Conservation (phyloP, 2,888 invertebrate genomes). For the Mantis religiosa region DNA sequence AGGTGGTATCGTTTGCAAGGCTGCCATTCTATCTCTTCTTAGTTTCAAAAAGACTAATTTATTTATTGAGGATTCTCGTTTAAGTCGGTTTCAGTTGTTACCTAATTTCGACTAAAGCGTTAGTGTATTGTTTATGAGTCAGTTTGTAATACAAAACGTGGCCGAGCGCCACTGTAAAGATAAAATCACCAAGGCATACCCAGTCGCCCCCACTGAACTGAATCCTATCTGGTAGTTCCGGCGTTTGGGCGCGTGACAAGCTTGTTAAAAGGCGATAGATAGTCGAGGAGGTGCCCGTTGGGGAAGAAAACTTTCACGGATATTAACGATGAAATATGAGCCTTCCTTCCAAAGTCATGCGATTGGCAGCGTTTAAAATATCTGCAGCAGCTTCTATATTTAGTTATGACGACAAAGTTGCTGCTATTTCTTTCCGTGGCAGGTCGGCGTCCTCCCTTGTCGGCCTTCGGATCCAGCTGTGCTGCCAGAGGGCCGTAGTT, state of each 20-base stretch:
- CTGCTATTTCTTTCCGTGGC: background rate
- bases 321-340: background rate
- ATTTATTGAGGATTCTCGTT: too few relatives aligned
- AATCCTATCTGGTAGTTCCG: background rate
- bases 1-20: too few relatives aligned
- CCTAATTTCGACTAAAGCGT: too few relatives aligned
- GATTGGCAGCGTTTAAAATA: background rate
- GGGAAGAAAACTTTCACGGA: background rate
- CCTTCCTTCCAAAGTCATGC: background rate
- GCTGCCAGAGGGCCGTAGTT: background rate
- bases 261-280: background rate
- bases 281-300: background rate
- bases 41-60: too few relatives aligned
- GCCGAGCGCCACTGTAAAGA: background rate
- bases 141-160: too few relatives aligned
- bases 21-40: too few relatives aligned
- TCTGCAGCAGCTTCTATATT: background rate
- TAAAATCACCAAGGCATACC: background rate
- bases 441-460: background rate
- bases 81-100: too few relatives aligned
- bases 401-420: background rate
- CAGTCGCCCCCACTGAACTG: background rate
- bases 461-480: background rate
- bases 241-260: background rate
- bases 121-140: too few relatives aligned